Evolutionary conservation across 1,140 invertebrate genomes (phyloP), one percentile per base, ranked within the genome.

Genomic region (Drosophila tristis): DNA sequence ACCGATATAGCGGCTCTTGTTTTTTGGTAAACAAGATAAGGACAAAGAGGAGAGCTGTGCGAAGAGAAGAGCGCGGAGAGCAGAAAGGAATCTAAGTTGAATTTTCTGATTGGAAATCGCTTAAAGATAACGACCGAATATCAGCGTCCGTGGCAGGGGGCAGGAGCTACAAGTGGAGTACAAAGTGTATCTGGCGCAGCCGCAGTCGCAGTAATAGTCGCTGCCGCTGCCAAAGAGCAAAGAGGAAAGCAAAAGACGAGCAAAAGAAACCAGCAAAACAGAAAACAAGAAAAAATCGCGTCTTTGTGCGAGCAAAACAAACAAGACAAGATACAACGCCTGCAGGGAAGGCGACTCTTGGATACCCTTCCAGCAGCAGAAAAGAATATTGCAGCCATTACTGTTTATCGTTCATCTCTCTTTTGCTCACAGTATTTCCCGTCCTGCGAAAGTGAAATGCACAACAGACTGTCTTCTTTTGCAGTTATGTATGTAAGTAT

Each of bases 11-110:
- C 26, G 43, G 55, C 13, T 58, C 42, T 75, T 42, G 58, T 61
- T 58, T 20, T 47, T 61, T 16, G 78, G 72, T 80, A 80, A 80
- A 80, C 77, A 80, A 80, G 78, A 80, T 80, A 80, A 80, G 47
- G 39, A 53, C 55, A 53, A 50, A n/a, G 35, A 43, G 29, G 5
- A 35, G 20, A 70, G 43, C 48, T 13, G 15, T 49, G 5, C n/a
- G 13, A 57, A 25, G 23, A 1, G 47, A 20, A 50, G 1, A 8
- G 25, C 44, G 26, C 20, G 20, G 23, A 35, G 67, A 20, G 45
- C 35, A 39, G 35, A 39, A 39, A 39, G 42, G 31, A 63, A 64
- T 45, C 45, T 59, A 67, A 51, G 61, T 62, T 35, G 53, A 23
- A 65, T 50, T 63, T 81, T 60, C 44, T 62, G 58, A 81, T 80